Base-by-base conservation (phyloP, 2,113 vertebrate genomes). In the Polyodon spathula region DNA sequence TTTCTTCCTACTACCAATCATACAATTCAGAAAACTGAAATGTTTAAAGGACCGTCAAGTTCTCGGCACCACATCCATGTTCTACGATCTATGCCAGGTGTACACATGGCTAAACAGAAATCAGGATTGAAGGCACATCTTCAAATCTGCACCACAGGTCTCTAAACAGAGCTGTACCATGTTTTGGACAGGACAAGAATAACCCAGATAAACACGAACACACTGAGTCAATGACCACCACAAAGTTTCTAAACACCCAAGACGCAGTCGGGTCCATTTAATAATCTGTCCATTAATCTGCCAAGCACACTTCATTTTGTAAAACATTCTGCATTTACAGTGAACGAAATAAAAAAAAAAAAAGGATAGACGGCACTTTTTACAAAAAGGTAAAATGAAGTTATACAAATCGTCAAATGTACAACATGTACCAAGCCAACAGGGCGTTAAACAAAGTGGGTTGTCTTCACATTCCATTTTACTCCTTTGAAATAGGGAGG, bases 311-410 rank as follows among this genome's bases (percentile, higher is more conserved):
- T 68, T 54, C 53, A 15, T 72, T 76, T 73, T 76, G 74, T 84
- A 85, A 86, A 86, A 86, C 71, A n/a, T 66, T 60, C 73, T 67
- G 69, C 71, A 79, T 56, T 76, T 82, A 80, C 78, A 77, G 66
- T 60, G 63, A 73, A 81, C 71, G 70, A 73, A 79, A 74, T 75
- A 69, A 76, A 63, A 64, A 37, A 37, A 68, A 76, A 16, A 44
- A 43, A 61, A 61, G 16, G 8, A 15, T 11, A 68, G 60, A 70
- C 75, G 76, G 27, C 69, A 79, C 79, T 74, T 68, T 59, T 81
- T n/a, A 67, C 78, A 70, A 85, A 84, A 84, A 85, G 77, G 78
- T 73, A 83, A 86, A 84, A 84, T 60, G 59, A 82, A 83, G 77
- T 77, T 59, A 78, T 81, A 83, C 77, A 80, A 79, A 78, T 78